Evolutionary conservation across 2,797 vertebrate species (phyloP), one percentile per base, ranked within the genome.

Genomic region (Gallinago nigripennis): DNA sequence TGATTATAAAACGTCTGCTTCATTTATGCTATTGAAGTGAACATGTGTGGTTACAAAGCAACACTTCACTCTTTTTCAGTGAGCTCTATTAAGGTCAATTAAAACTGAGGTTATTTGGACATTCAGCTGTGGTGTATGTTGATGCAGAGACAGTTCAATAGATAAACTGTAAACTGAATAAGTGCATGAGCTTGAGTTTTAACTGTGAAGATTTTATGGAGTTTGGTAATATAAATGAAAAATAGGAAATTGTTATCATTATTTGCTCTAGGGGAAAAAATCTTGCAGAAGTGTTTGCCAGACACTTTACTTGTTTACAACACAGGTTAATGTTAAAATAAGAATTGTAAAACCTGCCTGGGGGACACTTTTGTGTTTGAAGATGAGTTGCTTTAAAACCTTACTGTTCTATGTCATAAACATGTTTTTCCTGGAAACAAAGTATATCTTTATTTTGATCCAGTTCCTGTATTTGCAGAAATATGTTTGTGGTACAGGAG

Each of bases 201-300:
- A 78, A 64, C 78, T 81, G 35, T 75, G 33, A 76, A 69, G 43
- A 65, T 70, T 93, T 95, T 69, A 46, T 88, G 57, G 37, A 85
- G 90, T 78, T 93, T 75, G 24, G 24, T 83, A 81, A 82, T 6
- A 11, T 45, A 90, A 87, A 82, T 81, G 65, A 94, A 92, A 94
- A 94, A 60, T 68, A 53, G 64, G 51, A 92, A 82, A 57, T 87
- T 79, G 16, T 33, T 93, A 33, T 81, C 31, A 30, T 57, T 71
- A 50, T 51, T 45, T 79, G 20, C 58, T 91, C 31, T 53, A 82
- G 46, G 23, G 46, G 51, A 91, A 81, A 87, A 95, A 95, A 92
- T 69, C 46, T 73, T 64, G 23, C 3, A 24, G 85, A 90, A 69
- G 39, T 0, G 0, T 93, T 90, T 95, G 60, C 60, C 57, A 93